Evolutionary conservation across 2,113 vertebrate species (phyloP).

Genomic region (Mus pahari): DNA sequence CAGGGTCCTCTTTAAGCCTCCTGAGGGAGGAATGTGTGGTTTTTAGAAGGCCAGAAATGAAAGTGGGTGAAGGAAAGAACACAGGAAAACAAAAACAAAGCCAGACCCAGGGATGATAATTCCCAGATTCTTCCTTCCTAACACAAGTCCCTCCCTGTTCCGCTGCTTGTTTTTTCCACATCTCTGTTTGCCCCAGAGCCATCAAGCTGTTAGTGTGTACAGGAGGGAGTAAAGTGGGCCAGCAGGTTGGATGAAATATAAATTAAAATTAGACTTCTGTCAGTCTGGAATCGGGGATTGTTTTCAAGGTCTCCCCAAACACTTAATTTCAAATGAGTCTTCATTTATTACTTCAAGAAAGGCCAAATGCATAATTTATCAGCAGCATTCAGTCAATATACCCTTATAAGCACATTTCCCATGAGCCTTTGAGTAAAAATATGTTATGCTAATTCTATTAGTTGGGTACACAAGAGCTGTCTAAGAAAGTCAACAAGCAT

Average conservation of each 20-base stretch:
- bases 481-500: constrained; percentile 75
- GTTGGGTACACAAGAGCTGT: constrained; percentile 68
- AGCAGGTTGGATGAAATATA: constrained; percentile 85
- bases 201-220: constrained; percentile 85
- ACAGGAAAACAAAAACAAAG: constrained; percentile 59
- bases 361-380: constrained; percentile 85
- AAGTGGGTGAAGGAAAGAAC: constrained; percentile 62
- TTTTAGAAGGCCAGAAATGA: constrained; percentile 10
- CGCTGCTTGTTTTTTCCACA: constrained; percentile 70
- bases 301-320: constrained; percentile 87
- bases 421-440: constrained; percentile 80
- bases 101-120: constrained; percentile 60
- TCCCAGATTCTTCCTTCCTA: constrained; percentile 55
- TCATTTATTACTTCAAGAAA: constrained; percentile 85
- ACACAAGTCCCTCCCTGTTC: constrained; percentile 62
- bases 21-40: neutral
- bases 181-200: constrained; percentile 84
- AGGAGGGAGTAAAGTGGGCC: constrained; percentile 85
- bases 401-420: constrained; percentile 78
- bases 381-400: constrained; percentile 82
- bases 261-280: constrained; percentile 89
- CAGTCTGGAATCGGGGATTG: constrained; percentile 84
- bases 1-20: constrained; percentile 22
- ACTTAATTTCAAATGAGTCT: constrained; percentile 86
- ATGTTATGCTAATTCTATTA: constrained; percentile 78